Evolutionary conservation across 2,888 invertebrate species (phyloP).

Genomic region (Priocnemis perturbator): DNA sequence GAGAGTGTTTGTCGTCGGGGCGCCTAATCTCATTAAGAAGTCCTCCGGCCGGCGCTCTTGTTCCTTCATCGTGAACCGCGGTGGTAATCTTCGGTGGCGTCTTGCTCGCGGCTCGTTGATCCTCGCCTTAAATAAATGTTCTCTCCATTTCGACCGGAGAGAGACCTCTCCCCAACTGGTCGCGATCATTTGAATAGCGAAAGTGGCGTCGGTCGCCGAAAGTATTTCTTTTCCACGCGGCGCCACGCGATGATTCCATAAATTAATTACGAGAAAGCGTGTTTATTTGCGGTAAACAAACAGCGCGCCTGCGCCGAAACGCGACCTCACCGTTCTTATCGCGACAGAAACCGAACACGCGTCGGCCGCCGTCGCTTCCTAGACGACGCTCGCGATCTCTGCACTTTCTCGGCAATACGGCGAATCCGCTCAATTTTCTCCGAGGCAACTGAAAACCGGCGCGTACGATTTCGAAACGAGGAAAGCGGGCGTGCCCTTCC

Average conservation of each 20-base stretch:
- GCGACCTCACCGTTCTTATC: no score
- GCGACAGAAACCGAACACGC: no score
- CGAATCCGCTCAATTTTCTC: slow-evolving; percentile 8
- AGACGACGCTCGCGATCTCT: no score
- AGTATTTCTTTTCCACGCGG: slow-evolving; percentile 38
- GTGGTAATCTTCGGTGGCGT: slow-evolving; percentile 70
- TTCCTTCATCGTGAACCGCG: slow-evolving; percentile 55
- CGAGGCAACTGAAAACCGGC: slow-evolving; percentile 20
- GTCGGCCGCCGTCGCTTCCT: no score
- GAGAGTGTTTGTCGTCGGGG: slow-evolving; percentile 71
- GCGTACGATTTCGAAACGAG: slow-evolving; percentile 27
- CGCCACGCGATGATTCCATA: neutral
- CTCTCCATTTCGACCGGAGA: slow-evolving; percentile 57
- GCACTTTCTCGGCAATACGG: neutral
- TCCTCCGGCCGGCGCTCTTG: slow-evolving; percentile 65
- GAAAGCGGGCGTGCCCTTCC: slow-evolving; percentile 45
- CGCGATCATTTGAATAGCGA: no score
- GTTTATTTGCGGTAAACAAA: slow-evolving; percentile 5
- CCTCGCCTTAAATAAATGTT: slow-evolving; percentile 72
- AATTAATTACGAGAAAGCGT: neutral
- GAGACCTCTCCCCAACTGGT: no score
- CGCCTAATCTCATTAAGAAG: slow-evolving; percentile 75
- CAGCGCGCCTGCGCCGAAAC: neutral
- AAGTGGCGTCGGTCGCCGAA: slow-evolving; percentile 50
- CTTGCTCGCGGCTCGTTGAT: slow-evolving; percentile 68